Base-by-base conservation (phyloP, 2,113 vertebrate genomes). In the Poeciliopsis occidentalis region DNA sequence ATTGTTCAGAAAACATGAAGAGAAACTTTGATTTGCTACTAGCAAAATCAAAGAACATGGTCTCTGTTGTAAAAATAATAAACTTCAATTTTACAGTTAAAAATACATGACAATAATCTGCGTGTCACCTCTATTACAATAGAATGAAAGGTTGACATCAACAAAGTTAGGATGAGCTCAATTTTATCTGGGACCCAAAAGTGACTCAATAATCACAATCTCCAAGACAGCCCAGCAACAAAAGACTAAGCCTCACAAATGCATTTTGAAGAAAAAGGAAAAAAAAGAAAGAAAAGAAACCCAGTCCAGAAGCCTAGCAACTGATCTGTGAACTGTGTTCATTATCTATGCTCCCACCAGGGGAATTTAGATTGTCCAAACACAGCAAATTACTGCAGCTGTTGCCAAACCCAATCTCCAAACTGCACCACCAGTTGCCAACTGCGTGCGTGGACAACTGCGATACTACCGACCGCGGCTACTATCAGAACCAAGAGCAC, bases 311-410 rank as follows among this genome's bases (percentile, higher is more conserved):
- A 78, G 78, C 88, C 75, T 84, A 90, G 83, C 87, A 87, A 91
- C 75, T 87, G 72, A 60, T 60, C 62, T 69, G 51, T 75, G 66
- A 85, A 79, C 72, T 85, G 71, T 5, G 61, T 84, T 76, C 74
- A 75, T 78, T 84, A 89, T 86, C 84, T 82, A 79, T 85, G 84
- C 83, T 85, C 90, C 90, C 82, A 85, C 84, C 78, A 78, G 71
- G 86, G 91, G 89, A 90, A 90, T 91, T 85, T 84, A 67, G 81
- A 88, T 78, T 30, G 72, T 79, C 84, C 85, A 80, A 91, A 91
- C 85, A 76, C 82, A 79, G 83, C 78, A 89, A 88, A 93, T 91
- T 80, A 91, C 83, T 87, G 87, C 90, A 93, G 91, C 92, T 92
- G 90, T 85, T 84, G 83, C 89, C 71, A 79, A 77, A 88, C 57